Evolutionary conservation across 2,888 invertebrate species (phyloP).

Genomic region (Caenorhabditis imperialis): DNA sequence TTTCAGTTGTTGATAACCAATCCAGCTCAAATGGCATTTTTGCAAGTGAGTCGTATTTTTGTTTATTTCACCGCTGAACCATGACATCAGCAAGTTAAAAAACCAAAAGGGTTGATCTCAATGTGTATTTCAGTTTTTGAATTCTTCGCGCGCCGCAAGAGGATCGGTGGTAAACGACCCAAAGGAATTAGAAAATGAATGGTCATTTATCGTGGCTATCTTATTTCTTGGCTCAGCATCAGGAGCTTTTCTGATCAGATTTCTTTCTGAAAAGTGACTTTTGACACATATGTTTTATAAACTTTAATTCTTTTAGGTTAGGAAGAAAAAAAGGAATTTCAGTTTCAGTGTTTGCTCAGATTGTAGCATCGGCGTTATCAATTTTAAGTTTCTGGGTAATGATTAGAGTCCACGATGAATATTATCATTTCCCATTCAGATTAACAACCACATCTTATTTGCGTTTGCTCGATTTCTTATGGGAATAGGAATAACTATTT

Average conservation of each 20-base stretch:
- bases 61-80: too few species aligned
- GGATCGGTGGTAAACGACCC: neutral
- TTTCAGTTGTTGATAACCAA: conserved; percentile 24
- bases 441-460: neutral
- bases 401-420: neutral
- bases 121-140: conserved; percentile 14
- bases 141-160: neutral
- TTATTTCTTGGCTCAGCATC: conserved; percentile 13
- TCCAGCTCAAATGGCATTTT: conserved; percentile 26
- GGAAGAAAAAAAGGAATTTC: conserved; percentile 16
- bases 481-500: conserved; percentile 13
- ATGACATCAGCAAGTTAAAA: too few species aligned
- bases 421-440: neutral
- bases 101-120: neutral
- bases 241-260: conserved; percentile 13
- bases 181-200: conserved; percentile 4
- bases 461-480: conserved; percentile 21
- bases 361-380: neutral
- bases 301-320: conserved; percentile 1
- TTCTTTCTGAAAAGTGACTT: conserved; percentile 6
- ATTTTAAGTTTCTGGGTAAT: conserved; percentile 19
- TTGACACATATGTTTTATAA: too few species aligned
- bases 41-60: conserved; percentile 3
- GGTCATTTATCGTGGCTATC: conserved; percentile 20
- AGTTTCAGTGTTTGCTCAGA: neutral